phyloP scores from a whole-genome alignment of 2,113 vertebrate species.

The Leucosticte australis region DNA sequence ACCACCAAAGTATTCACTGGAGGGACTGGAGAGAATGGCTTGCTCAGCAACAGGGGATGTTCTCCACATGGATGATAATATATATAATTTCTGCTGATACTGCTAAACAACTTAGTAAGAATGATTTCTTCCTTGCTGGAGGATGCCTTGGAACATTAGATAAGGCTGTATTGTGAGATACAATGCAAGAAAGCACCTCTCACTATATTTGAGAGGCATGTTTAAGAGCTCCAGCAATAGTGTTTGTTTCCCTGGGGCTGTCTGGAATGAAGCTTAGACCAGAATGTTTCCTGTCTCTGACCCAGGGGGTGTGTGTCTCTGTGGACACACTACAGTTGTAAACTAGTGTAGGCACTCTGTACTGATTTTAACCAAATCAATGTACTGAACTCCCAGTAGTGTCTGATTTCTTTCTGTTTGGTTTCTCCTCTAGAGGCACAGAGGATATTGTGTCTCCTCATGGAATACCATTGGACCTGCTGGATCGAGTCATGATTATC shows the following conservation, averaged over 20 bases:
- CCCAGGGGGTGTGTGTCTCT: not conserved
- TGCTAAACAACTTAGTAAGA: not conserved
- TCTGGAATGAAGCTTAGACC: not conserved
- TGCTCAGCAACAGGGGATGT: not conserved
- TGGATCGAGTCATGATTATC: conserved; percentile 97
- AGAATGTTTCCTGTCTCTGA: not conserved
- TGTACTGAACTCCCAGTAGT: not conserved
- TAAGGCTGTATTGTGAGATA: not conserved
- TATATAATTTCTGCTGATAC: not conserved
- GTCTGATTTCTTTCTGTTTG: not conserved
- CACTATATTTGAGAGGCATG: not conserved
- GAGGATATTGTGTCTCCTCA: conserved; percentile 94
- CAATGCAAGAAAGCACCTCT: not conserved
- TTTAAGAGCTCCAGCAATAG: not conserved
- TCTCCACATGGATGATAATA: not conserved
- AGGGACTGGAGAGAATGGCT: not conserved
- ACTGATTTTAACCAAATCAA: not conserved
- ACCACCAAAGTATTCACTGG: not conserved
- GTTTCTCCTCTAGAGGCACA: conserved; percentile 81
- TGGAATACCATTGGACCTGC: conserved; percentile 91
- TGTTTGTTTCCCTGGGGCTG: not conserved
- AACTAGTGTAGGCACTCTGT: not conserved
- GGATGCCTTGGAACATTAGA: not conserved
- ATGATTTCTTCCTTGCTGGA: not conserved
- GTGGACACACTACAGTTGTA: not conserved